These are phyloP conservation scores for Drosophila bunnanda DNA, from an alignment of 2,888 invertebrate genomes.

Conservation along the genomic window DNA sequence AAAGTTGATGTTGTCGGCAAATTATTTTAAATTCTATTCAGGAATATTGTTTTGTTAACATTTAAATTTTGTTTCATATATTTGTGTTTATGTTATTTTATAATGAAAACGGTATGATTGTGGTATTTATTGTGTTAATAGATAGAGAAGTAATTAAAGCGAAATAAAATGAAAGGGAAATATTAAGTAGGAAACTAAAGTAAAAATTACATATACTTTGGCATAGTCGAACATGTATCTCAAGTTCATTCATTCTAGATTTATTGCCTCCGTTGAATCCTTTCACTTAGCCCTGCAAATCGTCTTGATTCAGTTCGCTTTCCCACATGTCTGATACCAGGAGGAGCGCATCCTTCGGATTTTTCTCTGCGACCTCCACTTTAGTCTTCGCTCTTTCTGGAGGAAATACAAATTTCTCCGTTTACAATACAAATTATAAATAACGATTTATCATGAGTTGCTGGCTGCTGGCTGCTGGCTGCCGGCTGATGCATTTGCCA, in stretches of 20 bases:
- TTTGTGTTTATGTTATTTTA: neutral
- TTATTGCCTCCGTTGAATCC: neutral
- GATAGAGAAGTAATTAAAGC: too few relatives aligned
- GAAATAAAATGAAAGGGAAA: neutral
- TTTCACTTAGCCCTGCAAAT: neutral
- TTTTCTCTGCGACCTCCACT: constrained; percentile 56
- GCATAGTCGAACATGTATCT: neutral
- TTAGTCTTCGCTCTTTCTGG: constrained; percentile 19
- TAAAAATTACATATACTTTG: neutral
- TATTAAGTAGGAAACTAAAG: neutral
- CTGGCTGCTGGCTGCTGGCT: constrained; percentile 18
- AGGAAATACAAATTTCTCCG: constrained; percentile 47
- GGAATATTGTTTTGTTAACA: neutral
- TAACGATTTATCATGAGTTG: constrained; percentile 76
- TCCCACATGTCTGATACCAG: constrained; percentile 1
- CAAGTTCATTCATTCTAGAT: neutral
- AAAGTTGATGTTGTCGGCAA: neutral
- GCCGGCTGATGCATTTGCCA: constrained; percentile 59
- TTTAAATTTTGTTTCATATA: neutral
- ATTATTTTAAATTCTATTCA: neutral
- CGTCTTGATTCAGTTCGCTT: neutral
- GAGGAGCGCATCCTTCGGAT: neutral
- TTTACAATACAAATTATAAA: constrained; percentile 77
- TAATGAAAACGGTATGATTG: neutral
- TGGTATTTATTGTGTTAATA: neutral